Base-by-base conservation (phyloP, 2,113 vertebrate species). In the Phyllostomus discolor region DNA sequence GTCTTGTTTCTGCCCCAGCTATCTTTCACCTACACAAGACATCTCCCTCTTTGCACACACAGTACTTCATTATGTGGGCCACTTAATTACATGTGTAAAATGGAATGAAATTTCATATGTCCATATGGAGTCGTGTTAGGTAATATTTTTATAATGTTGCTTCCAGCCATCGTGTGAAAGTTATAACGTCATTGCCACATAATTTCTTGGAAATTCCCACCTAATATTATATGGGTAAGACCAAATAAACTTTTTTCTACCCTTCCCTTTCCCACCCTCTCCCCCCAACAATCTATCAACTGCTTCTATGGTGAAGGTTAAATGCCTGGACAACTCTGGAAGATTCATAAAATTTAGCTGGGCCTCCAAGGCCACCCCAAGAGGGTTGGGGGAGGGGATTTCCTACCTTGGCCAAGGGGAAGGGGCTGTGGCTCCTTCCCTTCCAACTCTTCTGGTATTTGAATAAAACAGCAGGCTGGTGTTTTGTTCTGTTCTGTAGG, bases 61-160 rank as follows among this genome's bases (percentile, higher is more conserved):
- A 80, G 84, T 86, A 16, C 92, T 83, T 96, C 95, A 95, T 90
- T 97, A 83, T 96, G 95, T 91, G 62, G 62, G 67, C 76, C 95
- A 93, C 93, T 96, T 97, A 97, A 90, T 92, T 97, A 89, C 75
- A 84, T n/a, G 31, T 84, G 57, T 64, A 90, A 96, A 66, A 88
- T 96, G 75, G 66, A 59, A 90, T 82, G 26, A 88, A 67, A 78
- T 95, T 97, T 96, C 83, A 87, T 92, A 46, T 19, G 83, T 54
- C 83, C 31, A 4, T 72, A 52, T 92, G 88, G 93, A 96, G 81
- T 52, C 35, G 33, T 85, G 93, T 91, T 92, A 87, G 80, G 97
- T 96, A 92, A 69, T 72, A 48, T 33, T 97, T 97, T 95, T 84
- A 50, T 54, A 46, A 14, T 91, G 91, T 88, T 88, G 57, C 86